Conservation (phyloP, 2,113 vertebrate genomes). For the Thryonomys swinderianus region DNA sequence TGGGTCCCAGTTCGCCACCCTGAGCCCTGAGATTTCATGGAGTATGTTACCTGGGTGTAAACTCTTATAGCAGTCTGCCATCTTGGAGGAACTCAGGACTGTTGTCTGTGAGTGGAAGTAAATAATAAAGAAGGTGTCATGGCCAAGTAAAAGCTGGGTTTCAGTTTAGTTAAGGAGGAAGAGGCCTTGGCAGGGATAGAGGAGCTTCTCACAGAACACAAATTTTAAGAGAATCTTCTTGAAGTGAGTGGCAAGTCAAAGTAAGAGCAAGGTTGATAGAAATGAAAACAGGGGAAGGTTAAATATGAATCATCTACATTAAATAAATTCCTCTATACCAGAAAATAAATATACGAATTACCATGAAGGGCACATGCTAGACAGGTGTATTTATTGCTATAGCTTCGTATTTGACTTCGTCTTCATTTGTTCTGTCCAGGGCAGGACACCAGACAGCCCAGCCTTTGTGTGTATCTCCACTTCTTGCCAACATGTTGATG, state of each 20-base stretch:
- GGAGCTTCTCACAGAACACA: neutral
- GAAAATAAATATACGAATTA: conserved; percentile 54
- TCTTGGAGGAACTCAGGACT: neutral
- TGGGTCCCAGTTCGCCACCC: too few relatives aligned
- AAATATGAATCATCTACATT: conserved; percentile 4
- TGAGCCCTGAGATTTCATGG: neutral
- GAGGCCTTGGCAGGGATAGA: neutral
- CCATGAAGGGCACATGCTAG: neutral
- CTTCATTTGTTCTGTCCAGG: conserved; percentile 44
- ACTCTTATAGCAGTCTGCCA: neutral
- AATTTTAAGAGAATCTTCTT: neutral
- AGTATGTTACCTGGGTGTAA: neutral
- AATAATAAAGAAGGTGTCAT: neutral
- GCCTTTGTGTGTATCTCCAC: neutral
- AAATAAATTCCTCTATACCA: neutral
- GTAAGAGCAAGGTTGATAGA: neutral
- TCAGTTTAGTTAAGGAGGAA: neutral
- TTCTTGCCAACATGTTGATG: conserved; percentile 78
- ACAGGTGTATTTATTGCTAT: conserved; percentile 49
- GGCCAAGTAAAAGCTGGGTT: conserved; percentile 1
- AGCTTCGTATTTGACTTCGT: conserved; percentile 45
- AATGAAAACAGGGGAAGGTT: neutral
- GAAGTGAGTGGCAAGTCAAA: neutral
- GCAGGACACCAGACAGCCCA: conserved; percentile 69
- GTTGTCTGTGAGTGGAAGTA: neutral